Evolutionary conservation across 2,797 vertebrate species (phyloP).

Genomic region (Poecilia picta): DNA sequence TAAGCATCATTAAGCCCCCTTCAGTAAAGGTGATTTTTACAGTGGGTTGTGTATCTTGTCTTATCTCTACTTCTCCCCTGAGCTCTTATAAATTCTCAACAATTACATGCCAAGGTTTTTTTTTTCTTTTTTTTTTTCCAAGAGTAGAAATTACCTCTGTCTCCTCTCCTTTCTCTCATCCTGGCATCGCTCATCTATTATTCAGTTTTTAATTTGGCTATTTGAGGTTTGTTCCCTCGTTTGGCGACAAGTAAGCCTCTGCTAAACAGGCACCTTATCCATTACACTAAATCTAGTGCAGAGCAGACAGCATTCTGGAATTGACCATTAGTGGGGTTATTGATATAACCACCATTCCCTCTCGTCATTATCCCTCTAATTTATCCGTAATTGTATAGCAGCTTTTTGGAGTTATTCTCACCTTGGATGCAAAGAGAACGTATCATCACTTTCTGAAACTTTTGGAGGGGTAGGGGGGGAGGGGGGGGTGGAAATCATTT

Average conservation of each 20-base stretch:
- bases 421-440: slow-evolving; percentile 69
- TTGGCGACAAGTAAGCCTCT: slow-evolving; percentile 80
- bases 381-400: slow-evolving; percentile 80
- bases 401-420: slow-evolving; percentile 75
- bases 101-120: slow-evolving; percentile 73
- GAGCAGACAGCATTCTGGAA: slow-evolving; percentile 79
- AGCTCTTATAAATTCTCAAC: slow-evolving; percentile 75
- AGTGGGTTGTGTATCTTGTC: slow-evolving; percentile 56
- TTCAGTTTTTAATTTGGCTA: slow-evolving; percentile 87
- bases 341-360: slow-evolving; percentile 81
- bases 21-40: slow-evolving; percentile 68
- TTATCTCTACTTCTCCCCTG: slow-evolving; percentile 64
- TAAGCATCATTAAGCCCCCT: slow-evolving; percentile 66
- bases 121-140: slow-evolving; percentile 31
- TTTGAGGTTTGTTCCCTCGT: slow-evolving; percentile 84
- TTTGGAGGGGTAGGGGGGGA: no score
- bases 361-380: slow-evolving; percentile 81
- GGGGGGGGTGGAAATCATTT: slow-evolving; percentile 31
- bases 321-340: slow-evolving; percentile 84
- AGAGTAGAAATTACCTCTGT: slow-evolving; percentile 82
- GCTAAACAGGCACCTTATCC: slow-evolving; percentile 83
- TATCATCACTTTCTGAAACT: slow-evolving; percentile 70
- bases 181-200: slow-evolving; percentile 85
- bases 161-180: slow-evolving; percentile 78
- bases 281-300: slow-evolving; percentile 82